phyloP scores from a whole-genome alignment of 2,113 vertebrate species.

The Malurus alboscapulatus region DNA sequence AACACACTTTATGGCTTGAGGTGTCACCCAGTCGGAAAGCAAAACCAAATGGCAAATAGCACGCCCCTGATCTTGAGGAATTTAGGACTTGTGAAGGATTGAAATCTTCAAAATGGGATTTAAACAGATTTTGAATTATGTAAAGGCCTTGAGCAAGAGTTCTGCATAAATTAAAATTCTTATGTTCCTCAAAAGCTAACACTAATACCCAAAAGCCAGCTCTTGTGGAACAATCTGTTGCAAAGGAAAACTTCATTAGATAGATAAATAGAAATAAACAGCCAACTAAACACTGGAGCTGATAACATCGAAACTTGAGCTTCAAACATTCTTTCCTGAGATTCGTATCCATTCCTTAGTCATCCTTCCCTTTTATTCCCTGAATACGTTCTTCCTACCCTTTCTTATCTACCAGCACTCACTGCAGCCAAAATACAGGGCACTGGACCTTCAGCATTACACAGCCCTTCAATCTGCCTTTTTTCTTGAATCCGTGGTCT shows the following conservation, averaged over 20 bases:
- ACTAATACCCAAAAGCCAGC: not conserved
- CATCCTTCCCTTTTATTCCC: not conserved
- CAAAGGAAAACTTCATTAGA: not conserved
- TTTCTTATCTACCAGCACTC: not conserved
- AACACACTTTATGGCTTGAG: not conserved
- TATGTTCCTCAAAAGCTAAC: not conserved
- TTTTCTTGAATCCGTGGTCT: not conserved
- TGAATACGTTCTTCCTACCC: not conserved
- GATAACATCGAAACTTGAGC: not conserved
- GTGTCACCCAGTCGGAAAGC: not conserved
- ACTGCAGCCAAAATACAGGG: not conserved
- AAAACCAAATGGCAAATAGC: not conserved
- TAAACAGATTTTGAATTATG: not conserved
- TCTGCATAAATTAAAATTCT: not conserved
- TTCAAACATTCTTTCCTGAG: not conserved
- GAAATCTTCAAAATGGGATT: not conserved
- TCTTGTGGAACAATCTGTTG: not conserved
- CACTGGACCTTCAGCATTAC: fast-evolving
- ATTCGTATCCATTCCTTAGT: not conserved
- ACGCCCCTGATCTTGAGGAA: not conserved
- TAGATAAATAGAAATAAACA: fast-evolving
- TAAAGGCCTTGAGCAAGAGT: not conserved
- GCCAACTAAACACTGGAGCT: not conserved
- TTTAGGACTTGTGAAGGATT: not conserved
- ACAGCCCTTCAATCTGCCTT: not conserved